These are phyloP conservation scores for Chionodraco myersi DNA, from an alignment of 2,113 vertebrate species.

Conservation along the genomic window DNA sequence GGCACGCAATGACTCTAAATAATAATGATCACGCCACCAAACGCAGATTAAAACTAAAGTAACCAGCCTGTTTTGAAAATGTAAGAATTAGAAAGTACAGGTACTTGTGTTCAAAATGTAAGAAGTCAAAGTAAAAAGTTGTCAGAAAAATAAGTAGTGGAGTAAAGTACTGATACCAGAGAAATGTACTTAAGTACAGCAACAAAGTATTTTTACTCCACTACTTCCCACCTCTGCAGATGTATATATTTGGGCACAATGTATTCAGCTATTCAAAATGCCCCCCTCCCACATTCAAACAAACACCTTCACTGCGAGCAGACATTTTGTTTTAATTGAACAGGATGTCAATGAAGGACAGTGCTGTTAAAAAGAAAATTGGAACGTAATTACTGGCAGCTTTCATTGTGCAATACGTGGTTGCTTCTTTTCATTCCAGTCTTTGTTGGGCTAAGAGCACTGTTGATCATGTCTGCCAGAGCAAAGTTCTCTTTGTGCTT, in stretches of 20 bases:
- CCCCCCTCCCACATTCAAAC: constrained; percentile 1
- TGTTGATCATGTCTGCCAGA: constrained; percentile 51
- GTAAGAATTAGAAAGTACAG: no score
- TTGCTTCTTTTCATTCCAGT: constrained; percentile 35
- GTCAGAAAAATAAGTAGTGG: no score
- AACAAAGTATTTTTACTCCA: no score
- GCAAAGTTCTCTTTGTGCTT: constrained; percentile 65
- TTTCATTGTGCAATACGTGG: constrained; percentile 32
- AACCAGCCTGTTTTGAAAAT: no score
- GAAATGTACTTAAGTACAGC: no score
- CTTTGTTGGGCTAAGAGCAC: constrained; percentile 41
- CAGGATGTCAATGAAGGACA: constrained; percentile 33
- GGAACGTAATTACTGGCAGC: constrained; percentile 19
- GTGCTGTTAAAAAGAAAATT: constrained; percentile 29
- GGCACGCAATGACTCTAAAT: no score
- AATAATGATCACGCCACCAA: no score
- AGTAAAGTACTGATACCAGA: no score
- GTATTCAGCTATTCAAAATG: constrained; percentile 24
- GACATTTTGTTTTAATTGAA: constrained; percentile 26
- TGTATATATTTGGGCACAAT: constrained; percentile 17
- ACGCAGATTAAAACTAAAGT: no score
- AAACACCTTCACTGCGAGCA: neutral
- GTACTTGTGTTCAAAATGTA: no score
- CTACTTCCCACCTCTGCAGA: neutral
- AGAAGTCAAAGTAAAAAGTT: no score